Conservation (phyloP, 2,888 invertebrate species). For the Galeopsomyia nigrocyanea region DNA sequence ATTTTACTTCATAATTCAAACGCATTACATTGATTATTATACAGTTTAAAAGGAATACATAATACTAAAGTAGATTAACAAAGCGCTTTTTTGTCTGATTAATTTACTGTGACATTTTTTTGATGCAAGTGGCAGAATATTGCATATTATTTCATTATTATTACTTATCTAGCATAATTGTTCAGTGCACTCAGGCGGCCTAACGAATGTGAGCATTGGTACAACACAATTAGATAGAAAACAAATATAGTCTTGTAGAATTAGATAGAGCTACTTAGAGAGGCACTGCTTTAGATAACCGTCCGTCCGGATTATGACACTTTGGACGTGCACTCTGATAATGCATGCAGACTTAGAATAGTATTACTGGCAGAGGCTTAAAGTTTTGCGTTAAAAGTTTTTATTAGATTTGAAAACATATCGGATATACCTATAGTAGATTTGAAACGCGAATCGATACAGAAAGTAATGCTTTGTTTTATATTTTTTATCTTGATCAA, state of each 20-base stretch:
- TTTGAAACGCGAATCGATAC: too few species aligned
- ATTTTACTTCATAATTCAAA: slow-evolving; percentile 8
- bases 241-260: slow-evolving; percentile 48
- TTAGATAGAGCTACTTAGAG: slow-evolving; percentile 45
- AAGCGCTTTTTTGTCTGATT: slow-evolving; percentile 33
- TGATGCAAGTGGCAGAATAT: slow-evolving; percentile 58
- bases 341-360: slow-evolving; percentile 34
- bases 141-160: slow-evolving; percentile 52
- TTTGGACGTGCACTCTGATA: slow-evolving; percentile 28
- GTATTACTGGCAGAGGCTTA: neutral
- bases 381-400: too few species aligned
- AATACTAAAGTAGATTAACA: slow-evolving; percentile 28
- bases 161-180: slow-evolving; percentile 59
- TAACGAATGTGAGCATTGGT: slow-evolving; percentile 66
- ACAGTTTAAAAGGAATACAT: slow-evolving; percentile 1
- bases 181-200: slow-evolving; percentile 64
- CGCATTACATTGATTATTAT: slow-evolving; percentile 15
- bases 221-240: slow-evolving; percentile 58
- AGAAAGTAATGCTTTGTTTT: too few species aligned
- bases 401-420: too few species aligned
- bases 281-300: slow-evolving; percentile 27
- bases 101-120: slow-evolving; percentile 31
- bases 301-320: slow-evolving; percentile 13
- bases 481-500: too few species aligned
- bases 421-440: too few species aligned